Percentiles rank a stretch among this genome's conserved stretches.
phyloP scores from a whole-genome alignment of 1,140 invertebrate species.

The Leptinotarsa undecemlineata region DNA sequence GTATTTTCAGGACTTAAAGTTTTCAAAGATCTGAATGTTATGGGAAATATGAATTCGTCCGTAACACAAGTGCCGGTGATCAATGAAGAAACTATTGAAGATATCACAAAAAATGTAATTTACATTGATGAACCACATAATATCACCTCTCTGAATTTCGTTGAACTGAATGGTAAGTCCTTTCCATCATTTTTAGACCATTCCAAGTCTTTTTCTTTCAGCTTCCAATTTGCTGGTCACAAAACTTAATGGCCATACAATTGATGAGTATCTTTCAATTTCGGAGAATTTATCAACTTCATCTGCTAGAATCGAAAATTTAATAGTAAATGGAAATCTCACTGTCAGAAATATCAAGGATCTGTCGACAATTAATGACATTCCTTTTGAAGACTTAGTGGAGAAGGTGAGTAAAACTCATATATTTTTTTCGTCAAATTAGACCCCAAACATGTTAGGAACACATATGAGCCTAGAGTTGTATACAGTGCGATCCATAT shows the following conservation, averaged over 20 bases:
- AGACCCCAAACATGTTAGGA: too few relatives aligned
- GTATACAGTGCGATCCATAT: too few relatives aligned
- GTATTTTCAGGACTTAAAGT: conserved; percentile 32
- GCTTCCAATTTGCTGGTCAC: conserved; percentile 37
- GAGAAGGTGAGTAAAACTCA: conserved; percentile 33
- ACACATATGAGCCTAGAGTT: too few relatives aligned
- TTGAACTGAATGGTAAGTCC: conserved; percentile 39
- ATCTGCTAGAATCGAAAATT: conserved; percentile 17
- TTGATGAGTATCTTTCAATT: conserved; percentile 40
- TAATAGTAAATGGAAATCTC: conserved; percentile 43
- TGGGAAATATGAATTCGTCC: conserved; percentile 36
- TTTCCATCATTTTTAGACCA: neutral
- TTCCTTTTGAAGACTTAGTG: conserved; percentile 35
- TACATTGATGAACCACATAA: conserved; percentile 38
- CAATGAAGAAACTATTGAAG: conserved; percentile 36
- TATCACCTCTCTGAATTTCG: conserved; percentile 41
- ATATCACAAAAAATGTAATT: conserved; percentile 32
- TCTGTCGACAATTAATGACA: conserved; percentile 43
- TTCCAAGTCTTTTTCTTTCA: conserved; percentile 25
- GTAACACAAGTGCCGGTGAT: conserved; percentile 32
- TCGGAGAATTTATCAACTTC: conserved; percentile 31
- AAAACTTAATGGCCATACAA: conserved; percentile 36
- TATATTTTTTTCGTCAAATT: too few relatives aligned
- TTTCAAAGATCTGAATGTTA: conserved; percentile 40
- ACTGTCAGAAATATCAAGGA: conserved; percentile 36